Percentiles rank a stretch among this genome's conserved stretches.
phyloP scores from a whole-genome alignment of 2,113 vertebrate species.

The Centropus unirufus region DNA sequence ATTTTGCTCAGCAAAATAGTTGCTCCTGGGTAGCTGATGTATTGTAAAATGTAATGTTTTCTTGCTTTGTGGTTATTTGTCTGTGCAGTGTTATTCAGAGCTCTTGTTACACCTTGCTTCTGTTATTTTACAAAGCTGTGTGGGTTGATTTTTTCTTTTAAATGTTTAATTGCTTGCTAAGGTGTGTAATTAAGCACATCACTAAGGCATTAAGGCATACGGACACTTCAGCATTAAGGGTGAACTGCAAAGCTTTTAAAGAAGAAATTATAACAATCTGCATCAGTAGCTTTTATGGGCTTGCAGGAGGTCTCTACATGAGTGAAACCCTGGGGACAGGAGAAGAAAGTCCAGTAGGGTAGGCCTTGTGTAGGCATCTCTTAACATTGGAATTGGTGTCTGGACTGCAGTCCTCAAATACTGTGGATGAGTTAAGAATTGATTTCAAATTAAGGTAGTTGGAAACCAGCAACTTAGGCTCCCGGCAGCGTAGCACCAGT shows the following conservation, averaged over 20 bases:
- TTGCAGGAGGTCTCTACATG: background rate
- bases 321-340: background rate
- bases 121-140: background rate
- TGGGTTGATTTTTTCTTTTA: background rate
- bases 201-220: background rate
- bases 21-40: background rate
- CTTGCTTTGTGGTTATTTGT: background rate
- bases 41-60: background rate
- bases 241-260: conserved; percentile 32
- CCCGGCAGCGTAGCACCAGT: no score
- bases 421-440: background rate
- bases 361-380: background rate
- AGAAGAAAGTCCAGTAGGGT: background rate
- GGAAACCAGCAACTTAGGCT: background rate
- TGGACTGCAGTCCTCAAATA: background rate
- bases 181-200: background rate
- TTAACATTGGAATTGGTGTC: background rate
- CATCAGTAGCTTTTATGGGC: background rate
- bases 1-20: background rate
- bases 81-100: background rate
- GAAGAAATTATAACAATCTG: background rate
- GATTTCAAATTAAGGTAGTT: background rate
- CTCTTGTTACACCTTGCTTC: background rate
- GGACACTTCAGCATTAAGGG: background rate
- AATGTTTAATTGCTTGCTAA: background rate